Evolutionary conservation across 2,113 vertebrate genomes (phyloP).

Genomic region (Melanerpes aurifrons): DNA sequence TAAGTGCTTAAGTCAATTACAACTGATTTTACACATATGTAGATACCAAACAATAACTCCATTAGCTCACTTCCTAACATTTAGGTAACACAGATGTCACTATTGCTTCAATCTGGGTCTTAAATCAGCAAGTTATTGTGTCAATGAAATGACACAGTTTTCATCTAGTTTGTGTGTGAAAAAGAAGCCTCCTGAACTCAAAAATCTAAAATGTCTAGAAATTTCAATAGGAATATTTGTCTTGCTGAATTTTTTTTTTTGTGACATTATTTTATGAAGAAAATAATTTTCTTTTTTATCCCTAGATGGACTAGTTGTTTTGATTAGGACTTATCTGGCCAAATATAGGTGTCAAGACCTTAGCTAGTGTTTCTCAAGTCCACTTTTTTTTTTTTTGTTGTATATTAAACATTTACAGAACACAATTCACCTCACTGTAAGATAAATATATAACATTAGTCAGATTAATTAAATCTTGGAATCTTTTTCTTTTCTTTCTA

Average conservation of each 20-base stretch:
- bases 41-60: neutral
- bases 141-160: neutral
- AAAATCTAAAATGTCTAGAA: neutral
- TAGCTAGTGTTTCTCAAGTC: neutral
- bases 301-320: neutral
- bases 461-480: neutral
- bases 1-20: neutral
- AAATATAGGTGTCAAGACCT: neutral
- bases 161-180: neutral
- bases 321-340: neutral
- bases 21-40: neutral
- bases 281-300: neutral
- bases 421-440: neutral
- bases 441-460: neutral
- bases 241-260: neutral
- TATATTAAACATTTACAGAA: neutral
- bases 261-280: neutral
- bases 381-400: neutral
- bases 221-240: neutral
- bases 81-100: neutral
- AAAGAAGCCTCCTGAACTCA: neutral
- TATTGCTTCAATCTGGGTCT: neutral
- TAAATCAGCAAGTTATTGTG: neutral
- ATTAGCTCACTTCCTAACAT: neutral
- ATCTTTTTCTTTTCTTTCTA: neutral